Evolutionary conservation across 2,113 vertebrate genomes (phyloP), one percentile per base, ranked within the genome.

Genomic region (Perca schrenkii): DNA sequence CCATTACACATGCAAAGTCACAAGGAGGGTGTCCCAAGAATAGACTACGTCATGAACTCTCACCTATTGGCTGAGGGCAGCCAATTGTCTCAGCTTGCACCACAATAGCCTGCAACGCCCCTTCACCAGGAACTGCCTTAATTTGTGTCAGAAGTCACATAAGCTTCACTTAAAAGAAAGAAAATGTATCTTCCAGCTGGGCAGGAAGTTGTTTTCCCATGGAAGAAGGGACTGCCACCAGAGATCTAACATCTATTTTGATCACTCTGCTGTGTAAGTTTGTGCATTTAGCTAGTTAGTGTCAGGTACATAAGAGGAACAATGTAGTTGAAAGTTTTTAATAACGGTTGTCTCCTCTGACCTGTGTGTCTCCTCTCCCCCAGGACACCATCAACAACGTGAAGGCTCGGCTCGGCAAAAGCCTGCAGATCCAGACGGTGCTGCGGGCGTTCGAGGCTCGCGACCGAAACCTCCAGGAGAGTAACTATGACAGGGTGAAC

Each of bases 371-470:
- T 77, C 85, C 2, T 91, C 90, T 86, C 81, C 90, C 85, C 34
- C 86, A 99, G 98, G 98, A 99, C 94, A 96, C 97, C 52, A 98
- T 99, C 92, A 98, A 97, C 94, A 97, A 94, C 11, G 97, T 99
- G 82, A 99, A 98, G 93, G 93, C 96, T 68, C 96, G 98, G 43
- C 91, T 99, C 89, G 96, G 97, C 64, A 99, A 98, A 94, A 99
- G 98, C 3, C 92, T 96, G 53, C 98, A 99, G 77, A 97, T 99
- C 90, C 98, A 99, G 94, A 98, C 96, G 1, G 70, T 99, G 78
- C 96, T 99, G 70, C 96, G 95, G 91, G 98, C 98, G 8, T 99
- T 98, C 66, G 98, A 99, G 93, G 98, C 98, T 77, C 97, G 98
- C 1, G 98, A 99, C 94, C 95, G 98, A 64, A 99, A 99, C 80